Conservation (phyloP, 2,113 vertebrate genomes). For the Prolemur simus region DNA sequence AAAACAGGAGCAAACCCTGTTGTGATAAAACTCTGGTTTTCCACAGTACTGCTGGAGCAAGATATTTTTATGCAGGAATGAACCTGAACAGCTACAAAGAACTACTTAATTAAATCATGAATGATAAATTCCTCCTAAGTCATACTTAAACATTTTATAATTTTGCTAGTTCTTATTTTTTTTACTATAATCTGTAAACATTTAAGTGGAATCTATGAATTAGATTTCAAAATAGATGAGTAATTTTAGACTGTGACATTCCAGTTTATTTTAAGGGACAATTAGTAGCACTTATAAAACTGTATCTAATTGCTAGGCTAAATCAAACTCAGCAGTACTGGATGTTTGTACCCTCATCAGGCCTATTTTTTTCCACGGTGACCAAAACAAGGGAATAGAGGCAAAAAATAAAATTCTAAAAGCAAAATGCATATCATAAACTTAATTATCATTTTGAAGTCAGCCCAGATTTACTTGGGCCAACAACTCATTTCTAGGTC, state of each 20-base stretch:
- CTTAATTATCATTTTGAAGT: slow-evolving; percentile 46
- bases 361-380: slow-evolving; percentile 47
- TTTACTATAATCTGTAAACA: slow-evolving; percentile 73
- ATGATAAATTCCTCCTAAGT: slow-evolving; percentile 73
- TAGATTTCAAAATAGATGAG: slow-evolving; percentile 76
- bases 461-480: background rate
- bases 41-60: background rate
- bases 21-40: slow-evolving; percentile 24
- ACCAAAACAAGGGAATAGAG: slow-evolving; percentile 54
- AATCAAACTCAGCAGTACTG: slow-evolving; percentile 46
- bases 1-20: background rate
- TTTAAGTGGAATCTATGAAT: slow-evolving; percentile 76
- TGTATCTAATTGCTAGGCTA: slow-evolving; percentile 68
- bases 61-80: slow-evolving; percentile 62
- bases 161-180: slow-evolving; percentile 69
- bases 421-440: slow-evolving; percentile 45
- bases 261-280: slow-evolving; percentile 76
- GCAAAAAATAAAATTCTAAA: slow-evolving; percentile 49
- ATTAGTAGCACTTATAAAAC: slow-evolving; percentile 72
- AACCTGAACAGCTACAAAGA: slow-evolving; percentile 62
- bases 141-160: slow-evolving; percentile 72
- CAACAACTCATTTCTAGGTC: background rate
- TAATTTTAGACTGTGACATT: slow-evolving; percentile 73
- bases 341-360: slow-evolving; percentile 45
- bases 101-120: slow-evolving; percentile 73